phyloP scores from a whole-genome alignment of 2,797 vertebrate species.

The Sebastes iracundus region DNA sequence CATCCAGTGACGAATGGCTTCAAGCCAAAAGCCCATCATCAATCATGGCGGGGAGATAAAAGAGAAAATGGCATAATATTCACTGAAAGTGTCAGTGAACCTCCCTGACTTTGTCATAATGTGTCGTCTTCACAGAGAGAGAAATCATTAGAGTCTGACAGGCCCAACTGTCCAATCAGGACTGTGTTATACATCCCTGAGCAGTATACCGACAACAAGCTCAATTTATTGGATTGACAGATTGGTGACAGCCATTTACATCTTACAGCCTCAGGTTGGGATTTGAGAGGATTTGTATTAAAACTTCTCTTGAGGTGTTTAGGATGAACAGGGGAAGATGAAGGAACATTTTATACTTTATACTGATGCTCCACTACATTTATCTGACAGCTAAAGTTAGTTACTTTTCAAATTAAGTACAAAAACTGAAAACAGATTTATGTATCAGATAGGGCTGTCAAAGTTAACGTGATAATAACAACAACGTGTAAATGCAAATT shows the following conservation, averaged over 20 bases:
- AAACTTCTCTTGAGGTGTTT: not conserved
- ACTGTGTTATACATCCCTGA: no score
- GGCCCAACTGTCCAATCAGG: not conserved
- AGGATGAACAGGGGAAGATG: no score
- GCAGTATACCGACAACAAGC: not conserved
- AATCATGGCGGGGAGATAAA: slow-evolving; percentile 35
- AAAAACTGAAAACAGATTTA: not conserved
- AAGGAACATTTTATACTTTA: not conserved
- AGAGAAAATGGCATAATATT: slow-evolving; percentile 28
- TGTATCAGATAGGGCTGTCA: not conserved
- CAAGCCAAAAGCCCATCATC: slow-evolving; percentile 37
- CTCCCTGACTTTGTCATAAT: slow-evolving; percentile 10
- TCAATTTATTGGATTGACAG: not conserved
- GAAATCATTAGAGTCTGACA: slow-evolving; percentile 1
- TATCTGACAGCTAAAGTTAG: no score
- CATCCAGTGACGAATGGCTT: slow-evolving; percentile 24
- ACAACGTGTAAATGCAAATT: no score
- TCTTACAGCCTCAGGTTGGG: not conserved
- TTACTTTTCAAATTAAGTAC: not conserved
- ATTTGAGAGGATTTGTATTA: not conserved
- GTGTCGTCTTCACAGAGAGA: slow-evolving; percentile 3
- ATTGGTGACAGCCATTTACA: not conserved
- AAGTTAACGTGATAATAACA: no score
- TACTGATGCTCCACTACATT: not conserved
- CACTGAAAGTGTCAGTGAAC: slow-evolving; percentile 16